Evolutionary conservation across 2,113 vertebrate genomes (phyloP).

Genomic region (Dicerorhinus sumatrensis): DNA sequence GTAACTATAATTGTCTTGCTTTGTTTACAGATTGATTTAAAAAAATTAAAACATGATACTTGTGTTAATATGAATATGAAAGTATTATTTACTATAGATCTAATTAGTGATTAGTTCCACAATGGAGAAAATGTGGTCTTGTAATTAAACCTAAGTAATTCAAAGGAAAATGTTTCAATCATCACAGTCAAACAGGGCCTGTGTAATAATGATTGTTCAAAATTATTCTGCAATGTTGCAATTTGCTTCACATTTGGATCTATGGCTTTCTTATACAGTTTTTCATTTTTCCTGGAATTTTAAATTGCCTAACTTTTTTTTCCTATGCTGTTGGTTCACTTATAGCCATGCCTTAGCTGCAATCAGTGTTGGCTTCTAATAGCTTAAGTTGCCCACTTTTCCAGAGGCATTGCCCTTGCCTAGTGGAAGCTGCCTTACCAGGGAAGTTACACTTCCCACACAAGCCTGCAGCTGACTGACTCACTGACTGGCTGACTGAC

Average conservation of each 20-base stretch:
- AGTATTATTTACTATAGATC: conserved; percentile 6
- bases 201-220: not conserved
- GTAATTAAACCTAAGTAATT: conserved; percentile 45
- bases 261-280: not conserved
- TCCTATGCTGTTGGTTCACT: not conserved
- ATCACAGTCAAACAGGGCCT: conserved; percentile 19
- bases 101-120: conserved; percentile 55
- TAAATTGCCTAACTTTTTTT: not conserved
- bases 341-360: not conserved
- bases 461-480: not conserved
- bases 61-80: conserved; percentile 21
- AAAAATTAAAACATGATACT: conserved; percentile 6
- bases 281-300: conserved; percentile 43
- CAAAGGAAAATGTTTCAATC: conserved; percentile 38
- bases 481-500: not conserved
- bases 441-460: not conserved
- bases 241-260: conserved; percentile 14
- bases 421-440: not conserved
- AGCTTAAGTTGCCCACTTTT: not conserved
- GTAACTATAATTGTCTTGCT: not conserved
- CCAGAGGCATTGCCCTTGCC: not conserved
- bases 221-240: not conserved
- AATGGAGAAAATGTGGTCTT: not conserved
- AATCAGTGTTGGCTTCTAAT: not conserved
- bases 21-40: conserved; percentile 2